A percentile compares a stretch with the other conserved stretches of the same genome.
These are phyloP conservation scores for Galerucella nymphaeae DNA, from an alignment of 2,888 invertebrate genomes.

Conservation along the genomic window DNA sequence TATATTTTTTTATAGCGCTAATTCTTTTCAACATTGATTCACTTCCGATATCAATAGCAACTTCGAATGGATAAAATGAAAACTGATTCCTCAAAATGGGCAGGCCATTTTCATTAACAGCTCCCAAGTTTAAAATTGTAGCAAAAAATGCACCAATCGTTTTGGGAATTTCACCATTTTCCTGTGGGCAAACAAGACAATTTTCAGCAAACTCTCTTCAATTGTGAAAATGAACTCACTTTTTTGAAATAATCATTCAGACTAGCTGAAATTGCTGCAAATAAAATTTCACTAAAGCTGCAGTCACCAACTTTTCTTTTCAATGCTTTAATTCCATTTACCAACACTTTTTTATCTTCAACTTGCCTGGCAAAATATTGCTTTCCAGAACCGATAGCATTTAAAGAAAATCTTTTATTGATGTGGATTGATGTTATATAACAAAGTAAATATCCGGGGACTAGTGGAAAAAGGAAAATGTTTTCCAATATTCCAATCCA, in stretches of 20 bases:
- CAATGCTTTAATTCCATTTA: slow-evolving; percentile 7
- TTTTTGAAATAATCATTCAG: slow-evolving; percentile 13
- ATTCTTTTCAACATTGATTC: no score
- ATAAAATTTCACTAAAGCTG: slow-evolving; percentile 18
- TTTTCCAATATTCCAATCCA: background rate
- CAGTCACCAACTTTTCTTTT: slow-evolving; percentile 6
- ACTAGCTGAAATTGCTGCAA: slow-evolving; percentile 16
- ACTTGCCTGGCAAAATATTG: slow-evolving; percentile 14
- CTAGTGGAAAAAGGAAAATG: slow-evolving; percentile 2
- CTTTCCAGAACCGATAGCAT: background rate
- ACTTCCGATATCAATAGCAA: no score
- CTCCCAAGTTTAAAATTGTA: no score
- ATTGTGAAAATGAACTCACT: background rate
- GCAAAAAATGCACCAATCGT: no score
- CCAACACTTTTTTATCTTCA: background rate
- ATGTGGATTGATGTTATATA: background rate
- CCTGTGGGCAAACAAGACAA: no score
- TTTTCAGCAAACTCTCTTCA: no score
- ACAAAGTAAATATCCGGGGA: slow-evolving; percentile 8
- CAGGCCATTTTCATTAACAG: no score
- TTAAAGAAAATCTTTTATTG: slow-evolving; percentile 3
- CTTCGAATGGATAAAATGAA: no score
- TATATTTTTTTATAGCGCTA: no score
- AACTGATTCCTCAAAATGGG: no score
- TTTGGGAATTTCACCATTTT: no score